Conservation (phyloP, 1,140 invertebrate species). For the Latrodectus geometricus region DNA sequence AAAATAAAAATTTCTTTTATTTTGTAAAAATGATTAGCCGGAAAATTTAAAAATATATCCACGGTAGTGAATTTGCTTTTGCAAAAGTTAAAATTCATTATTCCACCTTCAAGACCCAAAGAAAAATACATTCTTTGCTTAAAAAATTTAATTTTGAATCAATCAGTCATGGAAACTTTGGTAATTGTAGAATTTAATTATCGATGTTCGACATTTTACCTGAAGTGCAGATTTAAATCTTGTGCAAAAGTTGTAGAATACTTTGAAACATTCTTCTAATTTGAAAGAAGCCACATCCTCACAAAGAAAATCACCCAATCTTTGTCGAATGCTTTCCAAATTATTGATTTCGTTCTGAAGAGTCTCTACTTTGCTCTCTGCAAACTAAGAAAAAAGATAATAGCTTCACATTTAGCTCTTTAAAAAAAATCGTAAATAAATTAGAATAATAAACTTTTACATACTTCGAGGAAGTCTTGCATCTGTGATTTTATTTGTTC, state of each 20-base stretch:
- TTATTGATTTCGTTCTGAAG: slow-evolving; percentile 67
- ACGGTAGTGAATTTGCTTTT: no score
- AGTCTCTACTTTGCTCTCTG: slow-evolving; percentile 38
- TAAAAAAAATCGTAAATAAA: neutral
- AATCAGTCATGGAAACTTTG: no score
- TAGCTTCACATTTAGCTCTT: neutral
- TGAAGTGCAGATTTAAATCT: slow-evolving; percentile 70
- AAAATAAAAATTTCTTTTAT: no score
- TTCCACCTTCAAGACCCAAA: no score
- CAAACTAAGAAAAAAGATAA: slow-evolving; percentile 34
- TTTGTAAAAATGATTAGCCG: no score
- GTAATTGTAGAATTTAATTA: no score
- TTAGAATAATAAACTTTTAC: neutral
- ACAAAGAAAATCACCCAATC: slow-evolving; percentile 94
- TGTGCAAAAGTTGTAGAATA: slow-evolving; percentile 85
- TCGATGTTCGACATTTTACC: slow-evolving; percentile 10
- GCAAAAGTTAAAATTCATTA: no score
- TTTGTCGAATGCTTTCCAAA: slow-evolving; percentile 81
- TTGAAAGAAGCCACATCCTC: slow-evolving; percentile 91
- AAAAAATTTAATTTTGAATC: no score
- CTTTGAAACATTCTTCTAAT: slow-evolving; percentile 94
- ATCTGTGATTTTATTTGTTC: slow-evolving; percentile 47
- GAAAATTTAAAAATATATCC: no score
- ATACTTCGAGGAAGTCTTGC: slow-evolving; percentile 57
- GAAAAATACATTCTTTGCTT: no score